Conservation (phyloP, 2,113 vertebrate genomes). For the Heptranchias perlo region DNA sequence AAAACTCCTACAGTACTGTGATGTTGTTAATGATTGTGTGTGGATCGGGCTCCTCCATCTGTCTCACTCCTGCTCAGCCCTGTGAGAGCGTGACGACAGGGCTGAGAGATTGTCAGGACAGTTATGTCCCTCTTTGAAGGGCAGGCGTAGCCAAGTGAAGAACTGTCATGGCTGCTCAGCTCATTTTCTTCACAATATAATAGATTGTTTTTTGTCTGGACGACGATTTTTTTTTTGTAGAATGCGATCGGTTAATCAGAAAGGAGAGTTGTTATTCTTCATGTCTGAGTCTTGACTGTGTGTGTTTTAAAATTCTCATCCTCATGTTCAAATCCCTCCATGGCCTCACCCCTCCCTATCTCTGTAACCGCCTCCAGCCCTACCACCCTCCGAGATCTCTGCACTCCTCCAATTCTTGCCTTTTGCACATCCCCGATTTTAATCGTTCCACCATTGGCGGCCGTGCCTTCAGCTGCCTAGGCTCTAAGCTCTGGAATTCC, state of each 20-base stretch:
- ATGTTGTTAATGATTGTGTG: neutral
- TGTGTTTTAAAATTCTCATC: neutral
- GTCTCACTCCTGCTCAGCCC: neutral
- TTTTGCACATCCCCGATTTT: neutral
- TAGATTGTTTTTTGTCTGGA: neutral
- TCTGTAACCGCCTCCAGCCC: neutral
- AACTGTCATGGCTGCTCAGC: neutral
- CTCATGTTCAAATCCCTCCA: neutral
- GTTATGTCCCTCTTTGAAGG: neutral
- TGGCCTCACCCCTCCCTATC: neutral
- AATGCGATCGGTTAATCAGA: neutral
- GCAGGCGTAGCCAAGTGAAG: neutral
- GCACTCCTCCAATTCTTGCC: neutral
- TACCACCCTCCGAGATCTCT: neutral
- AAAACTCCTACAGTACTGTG: neutral
- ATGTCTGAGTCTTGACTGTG: neutral
- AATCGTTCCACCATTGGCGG: neutral
- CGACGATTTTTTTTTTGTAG: neutral
- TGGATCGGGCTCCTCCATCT: neutral
- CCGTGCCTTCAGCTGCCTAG: neutral
- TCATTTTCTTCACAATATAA: neutral
- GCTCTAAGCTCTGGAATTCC: neutral
- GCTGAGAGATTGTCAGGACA: neutral
- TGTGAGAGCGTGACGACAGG: neutral
- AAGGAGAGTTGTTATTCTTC: neutral